Percentiles rank a stretch among this genome's conserved stretches.
phyloP scores from a whole-genome alignment of 2,888 invertebrate genomes.

The Drosophila eohydei region DNA sequence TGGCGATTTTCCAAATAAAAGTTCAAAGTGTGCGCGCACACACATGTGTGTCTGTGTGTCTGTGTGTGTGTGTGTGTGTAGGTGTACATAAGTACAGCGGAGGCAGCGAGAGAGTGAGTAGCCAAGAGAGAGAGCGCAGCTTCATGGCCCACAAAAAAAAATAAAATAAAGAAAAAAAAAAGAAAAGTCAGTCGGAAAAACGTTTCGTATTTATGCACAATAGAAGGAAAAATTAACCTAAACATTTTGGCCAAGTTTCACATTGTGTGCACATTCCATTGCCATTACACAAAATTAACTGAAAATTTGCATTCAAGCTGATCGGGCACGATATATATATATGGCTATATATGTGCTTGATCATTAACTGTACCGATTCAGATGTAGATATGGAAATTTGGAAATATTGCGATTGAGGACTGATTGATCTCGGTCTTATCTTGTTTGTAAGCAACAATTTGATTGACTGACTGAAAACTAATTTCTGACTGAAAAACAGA shows the following conservation, averaged over 20 bases:
- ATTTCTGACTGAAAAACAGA: background rate
- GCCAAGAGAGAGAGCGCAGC: conserved; percentile 57
- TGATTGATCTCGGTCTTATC: background rate
- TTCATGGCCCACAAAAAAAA: conserved; percentile 49
- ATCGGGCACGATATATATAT: background rate
- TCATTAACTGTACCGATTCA: background rate
- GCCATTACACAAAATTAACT: conserved; percentile 36
- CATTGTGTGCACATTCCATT: conserved; percentile 47
- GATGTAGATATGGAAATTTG: background rate
- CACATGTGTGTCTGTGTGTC: conserved; percentile 9
- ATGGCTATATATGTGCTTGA: background rate
- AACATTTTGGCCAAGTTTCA: conserved; percentile 60
- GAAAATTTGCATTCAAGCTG: conserved; percentile 15
- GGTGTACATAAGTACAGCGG: background rate
- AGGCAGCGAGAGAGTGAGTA: background rate
- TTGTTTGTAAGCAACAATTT: background rate
- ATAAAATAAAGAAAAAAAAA: background rate
- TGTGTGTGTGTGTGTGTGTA: conserved; percentile 5
- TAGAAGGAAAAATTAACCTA: conserved; percentile 39
- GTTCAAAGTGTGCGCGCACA: conserved; percentile 44
- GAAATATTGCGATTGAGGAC: no score
- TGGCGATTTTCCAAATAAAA: conserved; percentile 74
- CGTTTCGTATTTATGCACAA: conserved; percentile 32
- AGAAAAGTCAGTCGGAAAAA: conserved; percentile 19
- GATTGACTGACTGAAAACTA: background rate